A percentile compares a stretch with the other conserved stretches of the same genome.
Conservation (phyloP, 2,113 vertebrate species). For the Erythrocebus patas region DNA sequence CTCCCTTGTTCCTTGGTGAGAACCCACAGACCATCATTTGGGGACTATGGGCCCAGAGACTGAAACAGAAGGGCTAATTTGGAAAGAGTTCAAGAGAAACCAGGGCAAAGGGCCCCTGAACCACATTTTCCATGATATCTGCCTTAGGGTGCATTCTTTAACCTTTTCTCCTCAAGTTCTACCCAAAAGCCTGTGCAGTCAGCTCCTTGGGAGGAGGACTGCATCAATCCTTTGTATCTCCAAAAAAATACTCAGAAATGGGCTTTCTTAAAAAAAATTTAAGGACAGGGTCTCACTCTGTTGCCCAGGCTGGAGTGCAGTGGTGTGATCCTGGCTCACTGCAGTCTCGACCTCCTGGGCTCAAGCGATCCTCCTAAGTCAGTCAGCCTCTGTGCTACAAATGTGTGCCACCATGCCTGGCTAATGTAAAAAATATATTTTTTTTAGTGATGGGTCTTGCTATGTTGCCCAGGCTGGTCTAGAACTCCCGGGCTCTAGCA, state of each 20-base stretch:
- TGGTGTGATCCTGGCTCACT: no score
- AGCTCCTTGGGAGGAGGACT: neutral
- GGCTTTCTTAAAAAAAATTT: neutral
- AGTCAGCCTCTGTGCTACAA: no score
- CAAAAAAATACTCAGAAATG: neutral
- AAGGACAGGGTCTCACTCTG: no score
- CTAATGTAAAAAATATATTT: no score
- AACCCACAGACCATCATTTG: neutral
- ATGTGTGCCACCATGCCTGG: no score
- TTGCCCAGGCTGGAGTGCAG: no score
- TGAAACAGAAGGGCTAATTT: neutral
- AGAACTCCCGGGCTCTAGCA: no score
- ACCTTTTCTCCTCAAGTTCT: neutral
- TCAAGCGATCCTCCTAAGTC: no score
- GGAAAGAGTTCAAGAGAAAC: neutral
- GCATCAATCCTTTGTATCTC: neutral
- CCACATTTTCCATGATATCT: neutral
- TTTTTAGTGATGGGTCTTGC: no score
- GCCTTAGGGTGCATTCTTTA: neutral
- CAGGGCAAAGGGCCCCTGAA: neutral
- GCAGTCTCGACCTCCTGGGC: no score
- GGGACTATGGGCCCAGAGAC: accelerated
- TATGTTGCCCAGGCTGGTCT: no score
- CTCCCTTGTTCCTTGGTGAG: neutral
- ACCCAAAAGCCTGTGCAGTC: neutral